Evolutionary conservation across 2,888 invertebrate species (phyloP).

Genomic region (Phyllotreta striolata): DNA sequence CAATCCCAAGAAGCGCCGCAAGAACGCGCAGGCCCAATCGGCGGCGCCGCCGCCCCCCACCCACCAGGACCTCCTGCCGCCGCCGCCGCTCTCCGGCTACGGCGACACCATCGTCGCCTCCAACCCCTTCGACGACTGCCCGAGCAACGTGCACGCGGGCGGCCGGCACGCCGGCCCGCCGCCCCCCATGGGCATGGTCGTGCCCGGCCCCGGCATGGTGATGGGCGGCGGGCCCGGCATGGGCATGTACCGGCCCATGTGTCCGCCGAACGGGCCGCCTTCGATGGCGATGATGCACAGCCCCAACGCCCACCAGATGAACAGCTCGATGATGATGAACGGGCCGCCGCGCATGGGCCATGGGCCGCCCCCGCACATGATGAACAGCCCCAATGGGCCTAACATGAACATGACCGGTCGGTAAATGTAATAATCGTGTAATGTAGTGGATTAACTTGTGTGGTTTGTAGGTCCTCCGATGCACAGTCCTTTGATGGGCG

Average conservation of each 20-base stretch:
- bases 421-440: background rate
- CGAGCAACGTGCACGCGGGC: constrained; percentile 62
- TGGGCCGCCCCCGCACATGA: constrained; percentile 60
- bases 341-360: constrained; percentile 58
- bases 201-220: constrained; percentile 52
- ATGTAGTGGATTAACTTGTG: background rate
- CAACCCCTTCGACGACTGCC: constrained; percentile 94
- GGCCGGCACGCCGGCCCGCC: constrained; percentile 53
- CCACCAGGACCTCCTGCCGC: constrained; percentile 81
- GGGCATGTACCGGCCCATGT: constrained; percentile 72
- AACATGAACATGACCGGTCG: constrained; percentile 41
- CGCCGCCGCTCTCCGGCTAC: constrained; percentile 84
- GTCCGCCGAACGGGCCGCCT: constrained; percentile 42
- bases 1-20: constrained; percentile 88
- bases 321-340: constrained; percentile 62
- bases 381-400: constrained; percentile 69
- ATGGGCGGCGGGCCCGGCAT: constrained; percentile 50
- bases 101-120: constrained; percentile 94
- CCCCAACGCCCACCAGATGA: constrained; percentile 59
- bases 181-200: constrained; percentile 56
- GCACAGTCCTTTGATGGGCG: constrained; percentile 69
- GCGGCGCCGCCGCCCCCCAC: constrained; percentile 74
- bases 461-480: constrained; percentile 58
- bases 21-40: constrained; percentile 71
- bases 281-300: constrained; percentile 59